A percentile compares a stretch with the other conserved stretches of the same genome.
Conservation (phyloP, 2,888 invertebrate species). For the Sphecodes monilicornis region DNA sequence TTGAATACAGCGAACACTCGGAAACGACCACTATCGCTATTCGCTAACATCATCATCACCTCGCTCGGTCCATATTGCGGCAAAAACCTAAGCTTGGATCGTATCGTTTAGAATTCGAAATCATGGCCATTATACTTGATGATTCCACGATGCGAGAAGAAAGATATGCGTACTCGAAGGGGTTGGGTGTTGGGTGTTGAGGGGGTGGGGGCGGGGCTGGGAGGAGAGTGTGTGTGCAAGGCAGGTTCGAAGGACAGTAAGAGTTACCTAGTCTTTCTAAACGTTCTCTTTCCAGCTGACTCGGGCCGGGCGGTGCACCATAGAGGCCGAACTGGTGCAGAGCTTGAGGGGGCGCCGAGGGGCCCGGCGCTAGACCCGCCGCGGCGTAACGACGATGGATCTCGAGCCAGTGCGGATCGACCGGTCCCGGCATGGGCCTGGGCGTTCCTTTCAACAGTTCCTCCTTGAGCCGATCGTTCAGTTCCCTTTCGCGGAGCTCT, state of each 20-base stretch:
- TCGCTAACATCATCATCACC: slow-evolving; percentile 34
- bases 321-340: slow-evolving; percentile 91
- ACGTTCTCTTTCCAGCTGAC: slow-evolving; percentile 95
- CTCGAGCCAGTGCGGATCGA: slow-evolving; percentile 95
- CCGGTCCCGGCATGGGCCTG: slow-evolving; percentile 84
- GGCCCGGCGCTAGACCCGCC: slow-evolving; percentile 82
- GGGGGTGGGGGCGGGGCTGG: not conserved
- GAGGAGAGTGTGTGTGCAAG: not conserved
- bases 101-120: slow-evolving; percentile 31
- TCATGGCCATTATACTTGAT: slow-evolving; percentile 44
- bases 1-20: slow-evolving; percentile 37
- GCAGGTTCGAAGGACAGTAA: slow-evolving; percentile 16
- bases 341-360: slow-evolving; percentile 85
- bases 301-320: slow-evolving; percentile 90
- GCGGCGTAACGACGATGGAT: slow-evolving; percentile 91
- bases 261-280: slow-evolving; percentile 92
- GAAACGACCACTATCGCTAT: slow-evolving; percentile 31
- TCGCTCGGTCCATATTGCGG: slow-evolving; percentile 25
- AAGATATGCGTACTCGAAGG: slow-evolving; percentile 49
- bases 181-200: slow-evolving; percentile 8
- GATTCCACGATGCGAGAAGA: slow-evolving; percentile 54
- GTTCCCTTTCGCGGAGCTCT: slow-evolving; percentile 91
- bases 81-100: slow-evolving; percentile 41
- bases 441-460: slow-evolving; percentile 92
- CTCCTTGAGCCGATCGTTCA: slow-evolving; percentile 94